Evolutionary conservation across 2,888 invertebrate genomes (phyloP).

Genomic region (Apocheima hispidaria): DNA sequence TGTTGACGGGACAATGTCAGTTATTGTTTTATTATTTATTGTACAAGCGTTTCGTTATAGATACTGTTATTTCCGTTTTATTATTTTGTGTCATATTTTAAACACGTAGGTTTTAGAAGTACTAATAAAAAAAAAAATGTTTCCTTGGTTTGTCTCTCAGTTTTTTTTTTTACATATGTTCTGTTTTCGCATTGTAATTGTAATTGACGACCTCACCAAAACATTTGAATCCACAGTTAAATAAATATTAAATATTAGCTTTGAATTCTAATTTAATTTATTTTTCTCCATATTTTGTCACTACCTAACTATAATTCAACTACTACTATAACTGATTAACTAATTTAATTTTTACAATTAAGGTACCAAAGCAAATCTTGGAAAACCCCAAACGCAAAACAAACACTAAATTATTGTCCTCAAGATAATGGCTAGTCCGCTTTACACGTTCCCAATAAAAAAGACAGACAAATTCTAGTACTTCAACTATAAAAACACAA

Average conservation of each 20-base stretch:
- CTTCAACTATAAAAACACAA: constrained; percentile 36
- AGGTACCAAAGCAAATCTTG: neutral
- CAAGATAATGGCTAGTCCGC: constrained; percentile 21
- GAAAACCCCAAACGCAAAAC: neutral
- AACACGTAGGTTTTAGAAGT: neutral
- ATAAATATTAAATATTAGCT: too few species aligned
- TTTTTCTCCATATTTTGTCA: too few species aligned
- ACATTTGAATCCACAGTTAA: too few species aligned
- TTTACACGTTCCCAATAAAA: constrained; percentile 19
- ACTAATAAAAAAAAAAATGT: too few species aligned
- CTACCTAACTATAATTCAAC: too few species aligned
- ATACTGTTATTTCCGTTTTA: neutral
- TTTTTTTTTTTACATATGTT: too few species aligned
- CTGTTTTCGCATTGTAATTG: too few species aligned
- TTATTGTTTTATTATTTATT: constrained; percentile 43
- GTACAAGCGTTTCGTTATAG: constrained; percentile 15
- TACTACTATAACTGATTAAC: too few species aligned
- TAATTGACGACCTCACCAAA: too few species aligned
- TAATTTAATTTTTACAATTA: neutral
- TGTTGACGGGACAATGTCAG: constrained; percentile 38
- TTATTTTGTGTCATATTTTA: neutral
- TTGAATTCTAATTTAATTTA: too few species aligned
- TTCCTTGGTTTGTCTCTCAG: too few species aligned
- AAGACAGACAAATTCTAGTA: constrained; percentile 11
- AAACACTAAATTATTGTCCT: constrained; percentile 1